Percentiles rank a stretch among this genome's conserved stretches.
phyloP scores from a whole-genome alignment of 2,888 invertebrate species.

The Scaptomyza parva region DNA sequence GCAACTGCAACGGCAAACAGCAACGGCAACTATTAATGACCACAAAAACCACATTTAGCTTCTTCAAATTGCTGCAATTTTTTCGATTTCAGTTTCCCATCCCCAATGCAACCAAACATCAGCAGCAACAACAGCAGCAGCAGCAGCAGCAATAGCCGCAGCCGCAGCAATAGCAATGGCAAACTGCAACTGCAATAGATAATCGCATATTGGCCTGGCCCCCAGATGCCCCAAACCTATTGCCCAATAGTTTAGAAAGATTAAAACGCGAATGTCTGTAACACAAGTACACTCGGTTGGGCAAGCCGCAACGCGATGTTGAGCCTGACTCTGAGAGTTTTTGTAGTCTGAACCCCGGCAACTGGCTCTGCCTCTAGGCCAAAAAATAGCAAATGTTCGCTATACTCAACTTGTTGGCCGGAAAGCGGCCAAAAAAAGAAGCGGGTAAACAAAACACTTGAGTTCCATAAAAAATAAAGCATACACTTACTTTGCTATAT shows the following conservation, averaged over 20 bases:
- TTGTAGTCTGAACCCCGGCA: slow-evolving; percentile 2
- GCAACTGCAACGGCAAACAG: slow-evolving; percentile 16
- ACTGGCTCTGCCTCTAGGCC: slow-evolving; percentile 41
- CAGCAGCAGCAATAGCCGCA: too few species aligned
- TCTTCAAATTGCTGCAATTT: slow-evolving; percentile 62
- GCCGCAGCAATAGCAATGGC: slow-evolving; percentile 2
- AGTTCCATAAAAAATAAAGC: slow-evolving; percentile 11
- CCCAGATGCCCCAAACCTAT: slow-evolving; percentile 50
- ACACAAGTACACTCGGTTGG: slow-evolving; percentile 49
- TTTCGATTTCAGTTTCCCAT: slow-evolving; percentile 51
- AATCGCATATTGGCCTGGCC: slow-evolving; percentile 50
- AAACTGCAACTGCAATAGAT: slow-evolving; percentile 47
- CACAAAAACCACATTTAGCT: slow-evolving; percentile 58
- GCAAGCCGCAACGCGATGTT: slow-evolving; percentile 41
- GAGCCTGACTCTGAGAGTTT: slow-evolving; percentile 23
- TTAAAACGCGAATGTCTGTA: slow-evolving; percentile 66
- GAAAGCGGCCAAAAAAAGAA: slow-evolving; percentile 56
- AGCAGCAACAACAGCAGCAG: slow-evolving; percentile 3
- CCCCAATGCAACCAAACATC: slow-evolving; percentile 6
- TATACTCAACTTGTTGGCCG: slow-evolving; percentile 64
- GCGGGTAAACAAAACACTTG: slow-evolving; percentile 14
- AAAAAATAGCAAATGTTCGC: slow-evolving; percentile 35
- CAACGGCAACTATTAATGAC: slow-evolving; percentile 28
- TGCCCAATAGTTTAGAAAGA: slow-evolving; percentile 77
- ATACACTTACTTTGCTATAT: slow-evolving; percentile 9